Evolutionary conservation across 2,797 vertebrate genomes (phyloP), one percentile per base, ranked within the genome.

Genomic region (Melanotaenia maccullochi): DNA sequence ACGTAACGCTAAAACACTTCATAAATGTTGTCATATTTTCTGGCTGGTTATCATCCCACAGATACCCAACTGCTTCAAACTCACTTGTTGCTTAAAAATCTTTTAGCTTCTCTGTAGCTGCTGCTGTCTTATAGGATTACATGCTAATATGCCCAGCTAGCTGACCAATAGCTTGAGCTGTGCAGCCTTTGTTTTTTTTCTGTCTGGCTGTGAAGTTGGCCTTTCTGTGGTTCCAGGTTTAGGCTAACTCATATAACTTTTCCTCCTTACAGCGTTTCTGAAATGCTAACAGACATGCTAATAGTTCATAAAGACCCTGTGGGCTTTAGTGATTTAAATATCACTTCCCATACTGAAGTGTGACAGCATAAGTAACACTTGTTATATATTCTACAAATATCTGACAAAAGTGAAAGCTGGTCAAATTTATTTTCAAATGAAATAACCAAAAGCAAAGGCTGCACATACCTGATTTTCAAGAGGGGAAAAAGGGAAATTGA

Each of bases 41-140:
- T 28, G 28, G 28, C 9, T 24, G 33, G 30, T 70, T 59, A 13
- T 58, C 57, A 59, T n/a, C 3, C 67, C 1, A 52, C 56, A 28
- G 63, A 67, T 47, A 55, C 86, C 82, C 87, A 90, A 75, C 84
- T 91, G 87, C 87, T 92, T 91, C 87, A 90, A 88, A 86, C 58
- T 57, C 49, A 75, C 65, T 67, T 42, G 65, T 83, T 57, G 71
- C 81, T 67, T 65, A 82, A 84, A 82, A 55, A 59, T 59, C 5
- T 62, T 59, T 67, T 63, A 73, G 73, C 68, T 75, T 82, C 83
- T 79, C 44, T 68, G 22, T 71, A 81, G 82, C 78, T 47, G 22
- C 75, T 76, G 85, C 79, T 81, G 69, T 81, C 61, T 25, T 28
- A n/a, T 40, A 69, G 51, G 67, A 74, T 65, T 57, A 71, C 40